Evolutionary conservation across 2,797 vertebrate species (phyloP).

Genomic region (Typhlichthys subterraneus): DNA sequence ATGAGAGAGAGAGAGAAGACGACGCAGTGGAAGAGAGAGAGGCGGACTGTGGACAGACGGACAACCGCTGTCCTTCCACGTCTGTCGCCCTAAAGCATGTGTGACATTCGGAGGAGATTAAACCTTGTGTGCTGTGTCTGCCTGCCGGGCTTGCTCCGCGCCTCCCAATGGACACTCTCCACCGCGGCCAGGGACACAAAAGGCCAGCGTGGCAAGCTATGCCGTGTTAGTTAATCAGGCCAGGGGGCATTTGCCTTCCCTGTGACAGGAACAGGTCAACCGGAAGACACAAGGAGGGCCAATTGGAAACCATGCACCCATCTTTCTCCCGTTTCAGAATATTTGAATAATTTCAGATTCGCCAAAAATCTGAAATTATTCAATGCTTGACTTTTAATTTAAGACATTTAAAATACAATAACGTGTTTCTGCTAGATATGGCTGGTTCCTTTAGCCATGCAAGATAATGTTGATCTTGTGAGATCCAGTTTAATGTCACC

Average conservation of each 20-base stretch:
- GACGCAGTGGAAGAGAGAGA: constrained; percentile 4
- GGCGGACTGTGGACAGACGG: constrained; percentile 1
- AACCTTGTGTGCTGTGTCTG: not conserved
- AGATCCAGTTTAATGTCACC: too few species aligned
- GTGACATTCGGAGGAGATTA: constrained; percentile 6
- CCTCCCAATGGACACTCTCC: constrained; percentile 20
- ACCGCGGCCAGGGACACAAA: constrained; percentile 21
- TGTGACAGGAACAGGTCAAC: constrained; percentile 51
- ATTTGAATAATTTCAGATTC: not conserved
- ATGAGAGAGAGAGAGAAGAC: constrained; percentile 31
- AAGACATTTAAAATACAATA: not conserved
- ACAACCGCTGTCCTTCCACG: not conserved
- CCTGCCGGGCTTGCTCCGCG: not conserved
- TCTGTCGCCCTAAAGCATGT: not conserved
- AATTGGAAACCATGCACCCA: constrained; percentile 14
- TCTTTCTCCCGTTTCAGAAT: not conserved
- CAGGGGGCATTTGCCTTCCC: constrained; percentile 28
- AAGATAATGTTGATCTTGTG: too few species aligned
- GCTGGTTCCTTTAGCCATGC: too few species aligned
- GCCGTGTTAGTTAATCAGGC: constrained; percentile 13
- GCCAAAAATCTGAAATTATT: too few species aligned
- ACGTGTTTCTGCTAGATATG: not conserved
- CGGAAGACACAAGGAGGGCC: constrained; percentile 16
- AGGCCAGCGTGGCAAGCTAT: constrained; percentile 16
- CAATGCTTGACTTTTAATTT: not conserved